Evolutionary conservation across 2,797 vertebrate genomes (phyloP).

Genomic region (Lepus oiostolus): DNA sequence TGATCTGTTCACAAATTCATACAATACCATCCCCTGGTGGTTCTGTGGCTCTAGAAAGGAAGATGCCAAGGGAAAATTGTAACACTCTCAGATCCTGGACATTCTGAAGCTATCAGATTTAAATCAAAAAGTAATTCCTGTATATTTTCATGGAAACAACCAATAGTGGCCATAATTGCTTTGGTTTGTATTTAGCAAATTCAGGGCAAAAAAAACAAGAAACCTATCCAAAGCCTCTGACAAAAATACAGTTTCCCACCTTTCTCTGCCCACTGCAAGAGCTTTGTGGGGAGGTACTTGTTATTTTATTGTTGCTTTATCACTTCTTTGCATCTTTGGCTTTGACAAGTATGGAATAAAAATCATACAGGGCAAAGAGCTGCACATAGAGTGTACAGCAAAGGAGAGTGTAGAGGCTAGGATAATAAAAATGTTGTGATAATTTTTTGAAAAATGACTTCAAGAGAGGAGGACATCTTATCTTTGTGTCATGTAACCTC

Average conservation of each 20-base stretch:
- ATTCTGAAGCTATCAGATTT: not conserved
- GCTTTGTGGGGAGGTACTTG: not conserved
- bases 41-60: not conserved
- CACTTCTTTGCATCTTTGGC: conserved; percentile 46
- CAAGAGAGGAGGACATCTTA: conserved; percentile 21
- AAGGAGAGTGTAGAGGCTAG: not conserved
- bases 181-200: not conserved
- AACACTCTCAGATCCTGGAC: not conserved
- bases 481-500: conserved; percentile 53
- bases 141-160: conserved; percentile 36
- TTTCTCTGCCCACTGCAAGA: conserved; percentile 21
- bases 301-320: conserved; percentile 32
- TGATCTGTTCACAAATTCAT: not conserved
- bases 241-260: not conserved
- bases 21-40: not conserved
- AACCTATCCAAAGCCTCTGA: not conserved
- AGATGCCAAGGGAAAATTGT: not conserved
- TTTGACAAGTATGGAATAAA: conserved; percentile 44
- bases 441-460: conserved; percentile 66
- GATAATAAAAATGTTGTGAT: conserved; percentile 35
- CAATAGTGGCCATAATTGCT: not conserved
- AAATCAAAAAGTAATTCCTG: not conserved
- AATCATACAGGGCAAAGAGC: conserved; percentile 16
- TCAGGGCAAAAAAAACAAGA: not conserved
- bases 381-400: not conserved